Percentiles rank a stretch among this genome's conserved stretches.
These are phyloP conservation scores for Manis javanica DNA, from an alignment of 2,797 vertebrate genomes.

Conservation along the genomic window DNA sequence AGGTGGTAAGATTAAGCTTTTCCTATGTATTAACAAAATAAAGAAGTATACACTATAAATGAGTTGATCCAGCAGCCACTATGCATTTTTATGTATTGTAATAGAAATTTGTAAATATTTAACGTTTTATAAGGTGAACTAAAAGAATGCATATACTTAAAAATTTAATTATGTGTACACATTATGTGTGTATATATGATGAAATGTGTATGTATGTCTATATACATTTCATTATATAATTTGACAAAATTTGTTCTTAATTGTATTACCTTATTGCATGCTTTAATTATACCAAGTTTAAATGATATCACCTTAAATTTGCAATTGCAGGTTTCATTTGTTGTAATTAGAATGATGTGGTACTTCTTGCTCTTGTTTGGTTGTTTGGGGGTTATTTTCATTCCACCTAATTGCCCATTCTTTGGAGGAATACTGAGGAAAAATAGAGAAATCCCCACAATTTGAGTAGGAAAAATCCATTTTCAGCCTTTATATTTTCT, in stretches of 20 bases:
- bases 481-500: neutral
- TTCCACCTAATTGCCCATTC: neutral
- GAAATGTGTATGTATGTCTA: neutral
- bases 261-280: neutral
- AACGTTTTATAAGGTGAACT: neutral
- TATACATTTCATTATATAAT: neutral
- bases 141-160: neutral
- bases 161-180: neutral
- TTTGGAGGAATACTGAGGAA: slow-evolving; percentile 11
- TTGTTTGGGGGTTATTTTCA: neutral
- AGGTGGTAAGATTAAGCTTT: slow-evolving; percentile 25
- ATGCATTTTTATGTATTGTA: slow-evolving; percentile 2
- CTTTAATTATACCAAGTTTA: slow-evolving; percentile 8
- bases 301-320: neutral
- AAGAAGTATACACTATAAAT: neutral
- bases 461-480: neutral
- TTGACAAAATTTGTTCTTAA: neutral
- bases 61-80: neutral
- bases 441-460: neutral
- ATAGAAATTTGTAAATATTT: neutral
- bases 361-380: neutral
- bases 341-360: neutral
- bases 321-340: neutral
- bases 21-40: neutral
- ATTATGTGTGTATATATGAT: neutral